phyloP scores from a whole-genome alignment of 1,140 invertebrate genomes.

The Drosophila repletoides region DNA sequence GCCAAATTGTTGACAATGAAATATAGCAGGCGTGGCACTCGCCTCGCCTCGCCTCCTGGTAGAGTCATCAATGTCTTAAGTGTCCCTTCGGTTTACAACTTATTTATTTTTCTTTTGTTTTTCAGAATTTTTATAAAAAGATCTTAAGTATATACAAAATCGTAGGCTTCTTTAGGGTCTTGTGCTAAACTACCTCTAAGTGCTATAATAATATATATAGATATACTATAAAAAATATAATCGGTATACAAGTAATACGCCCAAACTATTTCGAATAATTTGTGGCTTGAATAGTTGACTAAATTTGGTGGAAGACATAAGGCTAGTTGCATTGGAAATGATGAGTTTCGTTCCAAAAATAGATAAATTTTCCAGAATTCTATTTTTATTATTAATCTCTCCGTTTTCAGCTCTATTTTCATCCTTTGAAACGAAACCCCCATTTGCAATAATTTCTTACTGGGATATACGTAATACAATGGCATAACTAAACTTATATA shows the following conservation, averaged over 20 bases:
- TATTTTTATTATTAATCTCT: too few relatives aligned
- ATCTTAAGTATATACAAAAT: constrained; percentile 70
- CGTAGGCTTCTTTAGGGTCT: constrained; percentile 55
- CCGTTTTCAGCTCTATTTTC: background rate
- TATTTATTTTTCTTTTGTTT: constrained; percentile 55
- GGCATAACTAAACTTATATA: constrained; percentile 36
- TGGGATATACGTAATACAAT: too few relatives aligned
- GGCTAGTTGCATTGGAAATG: background rate
- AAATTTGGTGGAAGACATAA: constrained; percentile 34
- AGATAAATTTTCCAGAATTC: too few relatives aligned
- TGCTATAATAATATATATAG: constrained; percentile 5
- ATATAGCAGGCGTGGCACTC: constrained; percentile 61
- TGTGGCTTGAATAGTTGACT: constrained; percentile 40
- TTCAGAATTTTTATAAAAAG: constrained; percentile 51
- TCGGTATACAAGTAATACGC: background rate
- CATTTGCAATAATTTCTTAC: constrained; percentile 20
- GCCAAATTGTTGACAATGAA: constrained; percentile 82
- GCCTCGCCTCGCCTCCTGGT: constrained; percentile 35
- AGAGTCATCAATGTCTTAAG: constrained; percentile 63
- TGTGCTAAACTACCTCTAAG: constrained; percentile 53
- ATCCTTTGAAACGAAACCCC: background rate
- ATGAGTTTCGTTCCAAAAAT: too few relatives aligned
- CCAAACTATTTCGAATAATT: constrained; percentile 70
- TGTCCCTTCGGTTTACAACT: constrained; percentile 65
- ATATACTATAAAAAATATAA: background rate